These are phyloP conservation scores for Drosophila nasuta DNA, from an alignment of 1,140 invertebrate species.

Conservation along the genomic window DNA sequence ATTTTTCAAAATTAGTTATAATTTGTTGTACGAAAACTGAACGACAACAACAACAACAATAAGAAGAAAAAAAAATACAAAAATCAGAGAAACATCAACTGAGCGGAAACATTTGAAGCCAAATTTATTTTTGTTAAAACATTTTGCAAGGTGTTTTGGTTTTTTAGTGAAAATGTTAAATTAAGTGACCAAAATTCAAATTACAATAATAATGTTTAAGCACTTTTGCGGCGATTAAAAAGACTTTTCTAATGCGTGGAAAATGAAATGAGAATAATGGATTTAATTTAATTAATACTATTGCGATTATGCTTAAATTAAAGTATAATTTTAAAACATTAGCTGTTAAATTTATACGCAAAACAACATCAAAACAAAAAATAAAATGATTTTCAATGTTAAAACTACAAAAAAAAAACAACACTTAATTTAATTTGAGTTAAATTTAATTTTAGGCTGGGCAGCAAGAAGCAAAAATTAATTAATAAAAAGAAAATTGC, in stretches of 20 bases:
- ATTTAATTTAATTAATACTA: slow-evolving; percentile 73
- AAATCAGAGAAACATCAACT: slow-evolving; percentile 32
- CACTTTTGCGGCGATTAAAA: slow-evolving; percentile 80
- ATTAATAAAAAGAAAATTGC: slow-evolving; percentile 35
- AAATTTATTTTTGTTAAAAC: slow-evolving; percentile 51
- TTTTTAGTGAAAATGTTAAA: slow-evolving; percentile 64
- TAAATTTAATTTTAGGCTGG: slow-evolving; percentile 73
- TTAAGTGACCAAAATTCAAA: slow-evolving; percentile 63
- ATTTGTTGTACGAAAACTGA: slow-evolving; percentile 54
- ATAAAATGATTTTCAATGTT: slow-evolving; percentile 83
- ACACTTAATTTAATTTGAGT: slow-evolving; percentile 68
- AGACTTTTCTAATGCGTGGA: slow-evolving; percentile 69
- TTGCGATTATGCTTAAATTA: slow-evolving; percentile 77
- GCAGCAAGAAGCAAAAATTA: slow-evolving; percentile 65
- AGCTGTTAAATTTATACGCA: slow-evolving; percentile 82
- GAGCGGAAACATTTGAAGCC: slow-evolving; percentile 56
- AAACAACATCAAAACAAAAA: slow-evolving; percentile 72
- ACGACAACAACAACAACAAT: not conserved
- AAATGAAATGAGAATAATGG: slow-evolving; percentile 52
- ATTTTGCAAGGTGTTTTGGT: slow-evolving; percentile 50
- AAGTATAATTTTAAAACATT: slow-evolving; percentile 81
- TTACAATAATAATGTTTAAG: slow-evolving; percentile 79
- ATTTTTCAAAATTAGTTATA: slow-evolving; percentile 65
- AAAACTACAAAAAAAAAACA: slow-evolving; percentile 56
- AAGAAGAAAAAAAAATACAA: slow-evolving; percentile 8